Evolutionary conservation across 2,113 vertebrate species (phyloP).

Genomic region (Onychostruthus taczanowskii): DNA sequence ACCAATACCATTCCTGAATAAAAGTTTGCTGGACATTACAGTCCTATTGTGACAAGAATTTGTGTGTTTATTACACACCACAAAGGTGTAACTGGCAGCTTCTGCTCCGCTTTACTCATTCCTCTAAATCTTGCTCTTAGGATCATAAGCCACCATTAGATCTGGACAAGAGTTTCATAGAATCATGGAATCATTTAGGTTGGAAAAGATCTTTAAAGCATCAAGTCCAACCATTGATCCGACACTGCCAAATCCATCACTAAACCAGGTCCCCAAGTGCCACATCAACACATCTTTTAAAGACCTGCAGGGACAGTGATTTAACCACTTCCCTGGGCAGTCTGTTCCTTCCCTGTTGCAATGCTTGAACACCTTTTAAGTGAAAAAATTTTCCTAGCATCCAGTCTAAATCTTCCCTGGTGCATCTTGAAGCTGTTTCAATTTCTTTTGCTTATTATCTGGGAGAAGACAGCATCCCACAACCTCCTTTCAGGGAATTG

Average conservation of each 20-base stretch:
- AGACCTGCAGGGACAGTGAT: neutral
- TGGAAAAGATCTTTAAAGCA: neutral
- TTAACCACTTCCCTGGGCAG: neutral
- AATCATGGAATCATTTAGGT: neutral
- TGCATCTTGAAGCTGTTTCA: neutral
- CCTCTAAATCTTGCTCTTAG: neutral
- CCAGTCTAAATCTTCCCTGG: neutral
- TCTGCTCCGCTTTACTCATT: neutral
- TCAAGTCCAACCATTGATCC: accelerated
- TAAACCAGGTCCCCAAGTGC: neutral
- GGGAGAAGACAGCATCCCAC: neutral
- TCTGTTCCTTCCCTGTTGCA: neutral
- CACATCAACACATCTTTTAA: neutral
- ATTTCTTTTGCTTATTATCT: neutral
- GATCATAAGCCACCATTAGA: neutral
- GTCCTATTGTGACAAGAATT: neutral
- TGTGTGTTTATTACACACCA: neutral
- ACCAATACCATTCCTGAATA: neutral
- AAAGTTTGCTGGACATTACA: neutral
- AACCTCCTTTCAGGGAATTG: neutral
- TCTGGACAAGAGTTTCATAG: neutral
- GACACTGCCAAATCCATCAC: neutral
- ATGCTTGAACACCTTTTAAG: neutral
- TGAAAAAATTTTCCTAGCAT: neutral
- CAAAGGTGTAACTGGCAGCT: neutral